These are phyloP conservation scores for Haemorhous mexicanus DNA, from an alignment of 2,113 vertebrate species.

Conservation along the genomic window DNA sequence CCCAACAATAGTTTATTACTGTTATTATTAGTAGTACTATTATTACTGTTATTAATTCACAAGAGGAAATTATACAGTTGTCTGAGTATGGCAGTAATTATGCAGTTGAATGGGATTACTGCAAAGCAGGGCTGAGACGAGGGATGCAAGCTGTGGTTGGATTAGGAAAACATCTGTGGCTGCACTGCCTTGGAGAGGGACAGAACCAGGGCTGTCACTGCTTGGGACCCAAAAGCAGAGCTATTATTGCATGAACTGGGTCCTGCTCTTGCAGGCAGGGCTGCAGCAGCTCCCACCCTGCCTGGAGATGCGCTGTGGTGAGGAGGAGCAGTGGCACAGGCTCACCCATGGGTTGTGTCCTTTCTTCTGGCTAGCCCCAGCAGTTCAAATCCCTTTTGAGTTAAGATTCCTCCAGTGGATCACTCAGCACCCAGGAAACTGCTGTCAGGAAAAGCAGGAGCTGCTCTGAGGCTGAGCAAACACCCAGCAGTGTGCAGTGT, in stretches of 20 bases:
- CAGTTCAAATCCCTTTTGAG: background rate
- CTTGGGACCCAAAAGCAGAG: background rate
- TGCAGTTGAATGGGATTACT: background rate
- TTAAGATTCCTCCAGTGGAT: background rate
- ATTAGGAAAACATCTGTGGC: conserved; percentile 2
- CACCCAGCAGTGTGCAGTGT: accelerated
- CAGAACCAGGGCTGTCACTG: background rate
- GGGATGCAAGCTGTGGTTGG: background rate
- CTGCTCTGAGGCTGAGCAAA: background rate
- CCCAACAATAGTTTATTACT: background rate
- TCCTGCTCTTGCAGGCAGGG: background rate
- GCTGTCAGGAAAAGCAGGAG: background rate
- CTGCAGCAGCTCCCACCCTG: background rate
- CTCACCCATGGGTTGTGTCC: background rate
- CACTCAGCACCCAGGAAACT: accelerated
- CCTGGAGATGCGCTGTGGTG: background rate
- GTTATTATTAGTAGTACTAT: background rate
- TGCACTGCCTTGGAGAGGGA: background rate
- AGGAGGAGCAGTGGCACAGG: accelerated
- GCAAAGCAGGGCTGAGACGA: background rate
- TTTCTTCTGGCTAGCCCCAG: background rate
- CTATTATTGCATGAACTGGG: accelerated
- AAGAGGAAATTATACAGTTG: background rate
- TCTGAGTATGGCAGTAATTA: background rate
- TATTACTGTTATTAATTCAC: background rate